A percentile compares a stretch with the other conserved stretches of the same genome.
Conservation (phyloP, 1,140 invertebrate genomes). For the Alviniconcha marisindica region DNA sequence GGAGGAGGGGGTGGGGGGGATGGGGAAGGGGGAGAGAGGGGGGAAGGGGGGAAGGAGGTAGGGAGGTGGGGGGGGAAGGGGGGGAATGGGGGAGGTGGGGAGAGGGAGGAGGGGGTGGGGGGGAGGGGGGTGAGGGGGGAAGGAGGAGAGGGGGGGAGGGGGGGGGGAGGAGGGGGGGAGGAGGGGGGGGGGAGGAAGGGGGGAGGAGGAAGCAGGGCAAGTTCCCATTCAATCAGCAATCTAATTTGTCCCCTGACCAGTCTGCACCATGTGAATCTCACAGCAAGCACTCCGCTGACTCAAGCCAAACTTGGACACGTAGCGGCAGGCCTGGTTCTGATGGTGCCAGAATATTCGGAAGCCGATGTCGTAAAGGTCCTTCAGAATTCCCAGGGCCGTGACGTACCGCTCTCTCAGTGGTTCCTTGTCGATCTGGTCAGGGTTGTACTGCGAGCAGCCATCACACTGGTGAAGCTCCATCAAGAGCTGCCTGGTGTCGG, state of each 20-base stretch:
- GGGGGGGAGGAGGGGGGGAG: not conserved
- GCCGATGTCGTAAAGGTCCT: conserved; percentile 53
- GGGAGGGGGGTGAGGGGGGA: no score
- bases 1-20: no score
- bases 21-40: no score
- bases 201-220: no score
- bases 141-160: no score
- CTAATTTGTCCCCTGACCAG: not conserved
- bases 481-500: conserved; percentile 46
- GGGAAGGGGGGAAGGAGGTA: no score
- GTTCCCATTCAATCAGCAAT: not conserved
- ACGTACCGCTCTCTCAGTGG: conserved; percentile 52
- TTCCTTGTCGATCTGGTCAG: conserved; percentile 53
- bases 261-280: conserved; percentile 59
- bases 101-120: no score
- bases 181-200: not conserved
- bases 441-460: conserved; percentile 45
- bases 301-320: conserved; percentile 48
- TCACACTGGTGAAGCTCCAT: conserved; percentile 56
- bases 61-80: no score
- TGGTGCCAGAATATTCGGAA: conserved; percentile 62
- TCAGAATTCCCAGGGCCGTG: conserved; percentile 49
- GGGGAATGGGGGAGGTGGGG: no score
- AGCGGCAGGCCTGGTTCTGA: conserved; percentile 56
- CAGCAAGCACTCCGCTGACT: conserved; percentile 57